Percentiles rank a stretch among this genome's conserved stretches.
phyloP scores from a whole-genome alignment of 2,113 vertebrate genomes.

The Ictalurus furcatus region DNA sequence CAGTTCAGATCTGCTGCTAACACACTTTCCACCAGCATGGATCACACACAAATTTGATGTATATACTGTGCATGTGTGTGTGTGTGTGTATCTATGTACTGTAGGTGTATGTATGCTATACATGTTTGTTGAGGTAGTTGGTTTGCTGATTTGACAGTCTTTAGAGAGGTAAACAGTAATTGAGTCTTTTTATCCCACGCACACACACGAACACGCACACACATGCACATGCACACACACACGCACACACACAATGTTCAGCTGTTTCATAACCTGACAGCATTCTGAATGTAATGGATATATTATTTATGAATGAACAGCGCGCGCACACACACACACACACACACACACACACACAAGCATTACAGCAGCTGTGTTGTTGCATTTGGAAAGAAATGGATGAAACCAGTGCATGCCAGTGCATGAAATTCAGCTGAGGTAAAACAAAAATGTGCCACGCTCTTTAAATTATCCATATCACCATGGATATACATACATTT shows the following conservation, averaged over 20 bases:
- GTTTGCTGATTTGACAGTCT: constrained; percentile 40
- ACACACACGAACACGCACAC: background rate
- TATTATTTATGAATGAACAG: too few species aligned
- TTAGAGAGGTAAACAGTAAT: constrained; percentile 18
- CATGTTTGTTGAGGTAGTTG: background rate
- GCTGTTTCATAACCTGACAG: too few species aligned
- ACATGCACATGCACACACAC: constrained; percentile 12
- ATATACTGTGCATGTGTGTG: background rate
- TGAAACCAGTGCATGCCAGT: background rate
- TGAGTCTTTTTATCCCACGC: constrained; percentile 20
- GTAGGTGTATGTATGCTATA: background rate
- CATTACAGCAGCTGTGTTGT: background rate
- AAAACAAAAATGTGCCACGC: background rate
- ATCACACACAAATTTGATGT: background rate
- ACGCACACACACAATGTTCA: background rate
- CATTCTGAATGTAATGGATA: too few species aligned
- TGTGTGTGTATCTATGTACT: background rate
- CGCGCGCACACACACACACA: too few species aligned
- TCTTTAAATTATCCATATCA: background rate
- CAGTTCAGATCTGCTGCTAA: constrained; percentile 44
- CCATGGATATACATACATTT: background rate
- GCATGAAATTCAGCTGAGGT: background rate
- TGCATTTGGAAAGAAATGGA: background rate
- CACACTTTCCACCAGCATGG: constrained; percentile 44
- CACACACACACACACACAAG: background rate